phyloP scores from a whole-genome alignment of 2,797 vertebrate species.

The Botia almorhae region DNA sequence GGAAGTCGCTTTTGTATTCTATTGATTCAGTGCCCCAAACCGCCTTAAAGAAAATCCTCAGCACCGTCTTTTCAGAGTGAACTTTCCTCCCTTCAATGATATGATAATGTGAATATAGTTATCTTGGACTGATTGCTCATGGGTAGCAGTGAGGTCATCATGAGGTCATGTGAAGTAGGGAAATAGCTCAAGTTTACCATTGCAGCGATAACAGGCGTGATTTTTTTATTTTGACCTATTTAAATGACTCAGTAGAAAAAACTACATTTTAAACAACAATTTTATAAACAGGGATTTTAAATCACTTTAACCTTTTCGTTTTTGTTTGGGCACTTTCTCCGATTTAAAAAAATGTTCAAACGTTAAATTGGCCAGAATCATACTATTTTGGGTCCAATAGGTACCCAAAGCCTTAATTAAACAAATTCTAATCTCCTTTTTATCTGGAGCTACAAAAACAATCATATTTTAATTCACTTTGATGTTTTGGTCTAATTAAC shows the following conservation, averaged over 20 bases:
- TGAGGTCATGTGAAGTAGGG: slow-evolving; percentile 27
- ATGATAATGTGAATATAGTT: slow-evolving; percentile 37
- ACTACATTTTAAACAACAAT: no score
- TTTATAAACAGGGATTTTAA: no score
- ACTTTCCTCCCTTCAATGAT: slow-evolving; percentile 7
- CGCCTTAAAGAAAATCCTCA: slow-evolving; percentile 18
- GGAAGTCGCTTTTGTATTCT: slow-evolving; percentile 48
- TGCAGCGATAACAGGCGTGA: background rate
- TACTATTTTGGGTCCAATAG: no score
- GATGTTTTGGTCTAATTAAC: no score
- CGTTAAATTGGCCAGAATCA: no score
- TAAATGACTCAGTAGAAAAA: background rate
- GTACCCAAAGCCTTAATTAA: no score
- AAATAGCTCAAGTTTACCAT: slow-evolving; percentile 38
- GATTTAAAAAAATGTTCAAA: no score
- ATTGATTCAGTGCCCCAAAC: slow-evolving; percentile 1
- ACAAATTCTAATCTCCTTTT: no score
- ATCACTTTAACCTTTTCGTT: no score
- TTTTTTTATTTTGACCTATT: background rate
- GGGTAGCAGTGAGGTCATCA: slow-evolving; percentile 36
- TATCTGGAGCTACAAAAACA: no score
- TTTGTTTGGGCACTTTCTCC: no score
- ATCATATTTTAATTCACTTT: no score
- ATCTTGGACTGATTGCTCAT: slow-evolving; percentile 31
- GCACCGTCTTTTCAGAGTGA: slow-evolving; percentile 38